phyloP scores from a whole-genome alignment of 1,140 invertebrate species.

The Sarcophaga peregrina region DNA sequence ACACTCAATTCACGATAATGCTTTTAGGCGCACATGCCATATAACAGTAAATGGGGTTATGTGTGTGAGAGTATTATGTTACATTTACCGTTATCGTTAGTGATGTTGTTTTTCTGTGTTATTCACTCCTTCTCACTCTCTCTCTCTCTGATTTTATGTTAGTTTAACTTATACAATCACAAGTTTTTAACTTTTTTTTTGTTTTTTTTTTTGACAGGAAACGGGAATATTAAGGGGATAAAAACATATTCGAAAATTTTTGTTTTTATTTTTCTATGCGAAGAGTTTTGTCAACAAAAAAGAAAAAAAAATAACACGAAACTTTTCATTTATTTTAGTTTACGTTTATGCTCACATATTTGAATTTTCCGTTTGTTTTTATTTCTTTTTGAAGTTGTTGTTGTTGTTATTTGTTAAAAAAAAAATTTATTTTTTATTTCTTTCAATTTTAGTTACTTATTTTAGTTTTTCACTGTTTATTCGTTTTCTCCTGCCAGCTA shows the following conservation, averaged over 20 bases:
- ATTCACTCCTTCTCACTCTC: too few species aligned
- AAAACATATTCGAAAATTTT: constrained; percentile 14
- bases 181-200: background rate
- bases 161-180: background rate
- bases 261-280: background rate
- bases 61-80: background rate
- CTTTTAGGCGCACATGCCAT: background rate
- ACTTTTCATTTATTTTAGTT: constrained; percentile 3
- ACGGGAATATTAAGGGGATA: too few species aligned
- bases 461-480: too few species aligned
- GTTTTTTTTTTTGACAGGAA: too few species aligned
- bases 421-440: background rate
- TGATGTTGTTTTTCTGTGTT: too few species aligned
- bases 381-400: background rate
- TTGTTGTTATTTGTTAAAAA: constrained; percentile 9
- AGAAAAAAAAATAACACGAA: too few species aligned
- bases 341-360: background rate
- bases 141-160: background rate
- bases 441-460: background rate
- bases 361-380: background rate
- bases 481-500: too few species aligned
- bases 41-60: background rate
- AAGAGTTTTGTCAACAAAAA: too few species aligned
- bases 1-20: background rate
- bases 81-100: background rate